These are phyloP conservation scores for Tupaia chinensis DNA, from an alignment of 2,113 vertebrate species.

Conservation along the genomic window DNA sequence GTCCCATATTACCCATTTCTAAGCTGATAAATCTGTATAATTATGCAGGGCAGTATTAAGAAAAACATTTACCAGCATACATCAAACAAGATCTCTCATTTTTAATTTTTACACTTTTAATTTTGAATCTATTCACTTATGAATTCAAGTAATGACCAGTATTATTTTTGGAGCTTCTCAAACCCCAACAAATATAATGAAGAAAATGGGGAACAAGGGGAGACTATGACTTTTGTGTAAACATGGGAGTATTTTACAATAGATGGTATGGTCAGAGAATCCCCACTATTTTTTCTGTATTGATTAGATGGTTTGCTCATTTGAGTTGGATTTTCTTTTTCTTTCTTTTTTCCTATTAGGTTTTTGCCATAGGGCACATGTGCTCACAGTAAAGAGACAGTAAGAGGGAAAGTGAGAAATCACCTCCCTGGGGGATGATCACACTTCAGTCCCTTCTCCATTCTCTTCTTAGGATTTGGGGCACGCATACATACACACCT, in stretches of 20 bases:
- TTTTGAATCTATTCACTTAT: not conserved
- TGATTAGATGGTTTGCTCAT: not conserved
- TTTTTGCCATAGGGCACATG: too few relatives aligned
- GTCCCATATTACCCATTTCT: not conserved
- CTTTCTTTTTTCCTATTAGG: too few relatives aligned
- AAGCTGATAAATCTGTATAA: not conserved
- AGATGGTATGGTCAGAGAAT: not conserved
- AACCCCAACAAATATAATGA: not conserved
- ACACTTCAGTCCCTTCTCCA: too few relatives aligned
- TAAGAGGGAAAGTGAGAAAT: too few relatives aligned
- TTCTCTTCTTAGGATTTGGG: too few relatives aligned
- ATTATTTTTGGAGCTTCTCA: not conserved
- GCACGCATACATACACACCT: too few relatives aligned
- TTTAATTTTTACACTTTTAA: not conserved
- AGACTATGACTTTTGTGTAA: not conserved
- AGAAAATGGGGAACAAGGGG: not conserved
- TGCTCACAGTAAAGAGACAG: too few relatives aligned
- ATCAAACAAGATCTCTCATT: not conserved
- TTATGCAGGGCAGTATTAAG: not conserved
- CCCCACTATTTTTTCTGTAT: not conserved
- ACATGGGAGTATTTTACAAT: not conserved
- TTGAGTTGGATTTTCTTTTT: too few relatives aligned
- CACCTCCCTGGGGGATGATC: too few relatives aligned
- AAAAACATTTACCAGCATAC: not conserved
- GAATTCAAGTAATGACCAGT: not conserved